Conservation (phyloP, 2,113 vertebrate genomes). For the Suncus etruscus region DNA sequence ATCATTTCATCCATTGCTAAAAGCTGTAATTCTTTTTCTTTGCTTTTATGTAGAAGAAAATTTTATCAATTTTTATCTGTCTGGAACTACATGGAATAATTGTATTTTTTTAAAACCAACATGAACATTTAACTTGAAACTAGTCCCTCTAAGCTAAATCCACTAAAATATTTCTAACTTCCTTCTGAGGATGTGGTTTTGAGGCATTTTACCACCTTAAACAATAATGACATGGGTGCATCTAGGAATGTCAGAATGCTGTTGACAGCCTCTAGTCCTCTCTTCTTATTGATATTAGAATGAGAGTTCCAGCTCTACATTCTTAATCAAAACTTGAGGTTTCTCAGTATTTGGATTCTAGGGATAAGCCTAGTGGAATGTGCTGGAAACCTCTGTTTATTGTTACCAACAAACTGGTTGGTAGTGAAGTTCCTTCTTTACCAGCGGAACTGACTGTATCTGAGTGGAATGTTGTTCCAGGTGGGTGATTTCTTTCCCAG, state of each 20-base stretch:
- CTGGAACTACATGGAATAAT: neutral
- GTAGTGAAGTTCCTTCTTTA: neutral
- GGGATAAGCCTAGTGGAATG: too few species aligned
- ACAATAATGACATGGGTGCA: neutral
- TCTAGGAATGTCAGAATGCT: neutral
- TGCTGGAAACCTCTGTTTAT: neutral
- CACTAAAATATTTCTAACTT: conserved; percentile 7
- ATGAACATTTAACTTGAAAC: neutral
- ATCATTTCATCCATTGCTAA: neutral
- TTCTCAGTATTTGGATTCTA: neutral
- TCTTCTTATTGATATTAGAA: neutral
- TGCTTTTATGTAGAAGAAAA: conserved; percentile 10
- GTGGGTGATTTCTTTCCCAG: neutral
- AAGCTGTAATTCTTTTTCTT: neutral
- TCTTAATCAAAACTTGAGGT: neutral
- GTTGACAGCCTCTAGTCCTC: fast-evolving
- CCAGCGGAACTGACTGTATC: neutral
- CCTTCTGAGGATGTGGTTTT: neutral
- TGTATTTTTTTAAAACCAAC: neutral
- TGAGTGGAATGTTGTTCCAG: neutral
- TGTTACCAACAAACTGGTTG: neutral
- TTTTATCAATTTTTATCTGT: neutral
- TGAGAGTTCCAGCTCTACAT: neutral
- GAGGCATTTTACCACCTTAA: neutral
- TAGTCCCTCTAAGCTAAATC: neutral